Base-by-base conservation (phyloP, 2,888 invertebrate species). In the Gastracanthus pulcherrimus region DNA sequence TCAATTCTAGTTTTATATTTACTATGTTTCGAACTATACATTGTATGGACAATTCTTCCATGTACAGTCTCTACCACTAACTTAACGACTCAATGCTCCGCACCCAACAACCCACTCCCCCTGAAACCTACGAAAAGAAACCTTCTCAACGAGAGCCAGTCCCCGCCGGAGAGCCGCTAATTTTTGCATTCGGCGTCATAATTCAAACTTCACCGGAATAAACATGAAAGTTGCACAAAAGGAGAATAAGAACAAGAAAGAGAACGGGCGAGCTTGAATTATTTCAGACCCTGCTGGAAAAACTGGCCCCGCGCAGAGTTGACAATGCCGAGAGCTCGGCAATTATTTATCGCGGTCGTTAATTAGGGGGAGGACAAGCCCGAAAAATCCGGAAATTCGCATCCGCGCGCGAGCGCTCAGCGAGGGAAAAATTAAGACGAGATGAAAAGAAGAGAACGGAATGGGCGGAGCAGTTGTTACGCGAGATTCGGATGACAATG, bases 271-370 rank as follows among this genome's bases (percentile, higher is more conserved):
- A n/a, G 76, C 82, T 78, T 45, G 67, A 70, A 45, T 64, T 76
- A 29, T 67, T 72, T 71, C 41, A 64, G 51, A 62, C 29, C 71
- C 66, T 83, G 74, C 77, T 79, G 84, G 84, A 85, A 84, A 82
- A 81, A 82, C 83, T 79, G 77, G 64, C 66, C 72, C 34, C 76
- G 76, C 38, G 3, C 9, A 31, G 67, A 45, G 83, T 81, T 85
- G 84, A 88, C 87, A 87, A 87, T 87, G 85, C 87, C 81, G 85
- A 82, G 83, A 83, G 74, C 84, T 86, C 82, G 84, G 87, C 69
- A 89, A 89, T 89, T 88, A 88, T 88, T 89, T 89, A 89, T 89
- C 87, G 86, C 86, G 84, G 83, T 86, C 87, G 88, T 89, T 89
- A 87, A 88, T 88, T 88, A 89, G 87, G 84, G 84, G 86, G 82